Percentiles rank a stretch among this genome's conserved stretches.
These are phyloP conservation scores for Todiramphus saurophagus DNA, from an alignment of 2,113 vertebrate genomes.

Conservation along the genomic window DNA sequence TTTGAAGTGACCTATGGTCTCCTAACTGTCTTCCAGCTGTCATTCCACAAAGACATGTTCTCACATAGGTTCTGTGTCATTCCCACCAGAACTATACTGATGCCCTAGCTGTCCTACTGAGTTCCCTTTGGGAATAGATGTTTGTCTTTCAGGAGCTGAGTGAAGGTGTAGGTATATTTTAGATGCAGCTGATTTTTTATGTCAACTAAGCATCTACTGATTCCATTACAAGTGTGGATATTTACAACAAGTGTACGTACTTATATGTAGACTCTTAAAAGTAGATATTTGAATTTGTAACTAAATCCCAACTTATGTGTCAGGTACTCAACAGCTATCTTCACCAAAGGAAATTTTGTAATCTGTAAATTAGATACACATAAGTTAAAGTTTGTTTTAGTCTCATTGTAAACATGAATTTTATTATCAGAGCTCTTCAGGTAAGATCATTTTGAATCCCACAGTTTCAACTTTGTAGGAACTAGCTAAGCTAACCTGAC, in stretches of 20 bases:
- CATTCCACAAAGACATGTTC: not conserved
- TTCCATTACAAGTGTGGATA: not conserved
- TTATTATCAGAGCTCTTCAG: not conserved
- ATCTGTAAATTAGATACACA: not conserved
- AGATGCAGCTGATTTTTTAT: not conserved
- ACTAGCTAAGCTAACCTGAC: not conserved
- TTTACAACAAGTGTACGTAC: not conserved
- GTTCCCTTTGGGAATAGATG: not conserved
- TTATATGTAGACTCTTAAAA: not conserved
- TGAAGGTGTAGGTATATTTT: not conserved
- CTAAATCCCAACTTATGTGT: not conserved
- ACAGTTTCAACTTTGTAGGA: not conserved
- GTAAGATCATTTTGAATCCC: not conserved
- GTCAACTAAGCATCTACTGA: not conserved
- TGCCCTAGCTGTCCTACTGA: not conserved
- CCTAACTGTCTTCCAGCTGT: not conserved
- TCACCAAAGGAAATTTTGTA: not conserved
- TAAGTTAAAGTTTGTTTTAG: not conserved
- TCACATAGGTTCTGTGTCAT: not conserved
- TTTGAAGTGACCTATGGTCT: not conserved
- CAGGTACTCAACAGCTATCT: not conserved
- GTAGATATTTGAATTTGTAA: not conserved
- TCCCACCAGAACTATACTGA: not conserved
- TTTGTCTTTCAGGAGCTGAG: not conserved
- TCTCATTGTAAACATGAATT: not conserved